Evolutionary conservation across 92 coral and sea anemone species (phyloP).

Genomic region (Scolanthus callimorphus): DNA sequence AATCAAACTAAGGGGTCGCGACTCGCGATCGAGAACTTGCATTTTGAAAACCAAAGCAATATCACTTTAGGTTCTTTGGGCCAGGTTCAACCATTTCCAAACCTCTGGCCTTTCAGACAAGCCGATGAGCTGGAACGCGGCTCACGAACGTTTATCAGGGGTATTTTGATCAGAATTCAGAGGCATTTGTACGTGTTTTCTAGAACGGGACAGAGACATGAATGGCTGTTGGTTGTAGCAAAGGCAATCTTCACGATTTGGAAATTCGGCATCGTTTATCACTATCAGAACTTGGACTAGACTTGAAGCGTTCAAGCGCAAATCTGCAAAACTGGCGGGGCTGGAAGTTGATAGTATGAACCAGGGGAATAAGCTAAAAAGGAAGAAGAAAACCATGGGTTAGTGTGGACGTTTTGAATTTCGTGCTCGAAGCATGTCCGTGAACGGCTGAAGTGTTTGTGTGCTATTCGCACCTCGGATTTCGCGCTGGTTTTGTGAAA

Average conservation of each 20-base stretch:
- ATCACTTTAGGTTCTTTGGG: too few relatives aligned
- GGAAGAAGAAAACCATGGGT: constrained; percentile 99
- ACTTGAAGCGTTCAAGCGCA: constrained; percentile 37
- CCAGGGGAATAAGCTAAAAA: constrained; percentile 75
- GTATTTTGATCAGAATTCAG: background rate
- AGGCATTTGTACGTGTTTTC: background rate
- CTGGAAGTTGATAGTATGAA: constrained; percentile 70
- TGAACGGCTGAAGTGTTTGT: constrained; percentile 69
- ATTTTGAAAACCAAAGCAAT: too few relatives aligned
- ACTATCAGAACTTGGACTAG: constrained; percentile 45
- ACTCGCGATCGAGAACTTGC: too few relatives aligned
- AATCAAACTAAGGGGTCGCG: constrained; percentile 32
- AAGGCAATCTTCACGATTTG: constrained; percentile 22
- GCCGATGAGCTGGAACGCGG: too few relatives aligned
- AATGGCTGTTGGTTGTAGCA: constrained; percentile 11
- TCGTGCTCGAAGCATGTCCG: constrained; percentile 46
- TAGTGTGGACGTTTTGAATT: constrained; percentile 67
- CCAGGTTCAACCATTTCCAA: constrained; percentile 15
- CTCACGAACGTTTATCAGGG: background rate
- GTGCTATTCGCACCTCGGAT: constrained; percentile 73
- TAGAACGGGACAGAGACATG: constrained; percentile 1
- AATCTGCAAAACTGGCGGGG: constrained; percentile 80
- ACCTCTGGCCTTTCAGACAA: constrained; percentile 36
- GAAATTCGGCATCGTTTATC: constrained; percentile 59
- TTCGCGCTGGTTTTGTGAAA: constrained; percentile 53